Base-by-base conservation (phyloP, 1,140 invertebrate species). In the Hycleus phaleratus region DNA sequence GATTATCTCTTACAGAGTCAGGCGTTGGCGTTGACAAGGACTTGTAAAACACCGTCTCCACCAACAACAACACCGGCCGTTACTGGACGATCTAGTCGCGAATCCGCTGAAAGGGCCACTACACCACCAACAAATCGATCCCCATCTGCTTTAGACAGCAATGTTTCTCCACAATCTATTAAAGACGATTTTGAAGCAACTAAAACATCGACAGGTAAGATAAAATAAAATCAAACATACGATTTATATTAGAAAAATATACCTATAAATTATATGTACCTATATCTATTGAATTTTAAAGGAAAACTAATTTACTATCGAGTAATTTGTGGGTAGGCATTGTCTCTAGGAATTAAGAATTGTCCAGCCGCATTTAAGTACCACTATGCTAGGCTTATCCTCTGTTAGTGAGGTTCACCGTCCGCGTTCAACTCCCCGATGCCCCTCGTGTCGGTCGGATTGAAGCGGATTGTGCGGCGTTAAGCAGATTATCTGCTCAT, bases 401-500 rank as follows among this genome's bases (percentile, higher is more conserved):
- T 45, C 40, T 10, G 47, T 49, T 48, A 50, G 39, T 24, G 49
- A 58, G 46, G 47, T 57, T 53, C 52, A 49, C 43, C 54, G 42
- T 51, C 49, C 57, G 53, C 40, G 32, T 32, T 5, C 32, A 53
- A 38, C 42, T 40, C 49, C 26, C n/a, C 49, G 7, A 9, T 39
- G 48, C 38, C 49, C 52, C 50, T 49, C 51, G 26, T 32, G 26
- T 47, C 40, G 60, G 60, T 55, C 58, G 66, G 65, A 66, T 66
- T 67, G 66, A 74, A 75, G 74, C 75, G 77, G 76, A 75, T 74
- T 68, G 66, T 60, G 66, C 72, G 73, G 78, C 77, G 75, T 76
- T 75, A 78, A 79, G 73, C 73, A 80, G 79, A 81, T 81, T 79
- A 81, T 81, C 80, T 80, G 68, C 68, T 74, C 74, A 78, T 81